Percentiles rank a stretch among this genome's conserved stretches.
phyloP scores from a whole-genome alignment of 2,797 vertebrate genomes.

The Rhabdomys pumilio region DNA sequence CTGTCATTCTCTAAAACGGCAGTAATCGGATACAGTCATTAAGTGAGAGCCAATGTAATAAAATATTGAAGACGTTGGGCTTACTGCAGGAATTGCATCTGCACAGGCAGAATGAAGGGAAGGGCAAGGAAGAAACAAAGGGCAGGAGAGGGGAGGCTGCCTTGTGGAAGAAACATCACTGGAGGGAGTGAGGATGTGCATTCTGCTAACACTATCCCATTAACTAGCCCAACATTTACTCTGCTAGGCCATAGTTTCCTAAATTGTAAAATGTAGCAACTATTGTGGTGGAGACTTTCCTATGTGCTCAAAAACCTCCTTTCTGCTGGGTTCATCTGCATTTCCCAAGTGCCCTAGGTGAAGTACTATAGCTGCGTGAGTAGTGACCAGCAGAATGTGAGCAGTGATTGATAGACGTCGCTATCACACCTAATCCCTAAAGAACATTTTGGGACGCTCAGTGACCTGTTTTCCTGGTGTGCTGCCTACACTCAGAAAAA shows the following conservation, averaged over 20 bases:
- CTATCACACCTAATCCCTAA: background rate
- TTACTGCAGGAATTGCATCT: slow-evolving; percentile 56
- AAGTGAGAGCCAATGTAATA: slow-evolving; percentile 48
- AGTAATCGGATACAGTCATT: slow-evolving; percentile 67
- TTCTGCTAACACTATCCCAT: slow-evolving; percentile 7
- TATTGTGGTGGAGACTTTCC: background rate
- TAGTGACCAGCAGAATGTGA: background rate
- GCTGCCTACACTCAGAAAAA: slow-evolving; percentile 17
- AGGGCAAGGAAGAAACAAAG: background rate
- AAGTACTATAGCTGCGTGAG: background rate
- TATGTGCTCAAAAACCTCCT: slow-evolving; percentile 21
- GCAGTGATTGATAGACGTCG: background rate
- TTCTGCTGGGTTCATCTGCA: background rate
- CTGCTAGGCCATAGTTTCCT: slow-evolving; percentile 3
- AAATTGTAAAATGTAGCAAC: background rate
- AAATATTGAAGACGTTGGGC: slow-evolving; percentile 61
- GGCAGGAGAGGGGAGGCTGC: background rate
- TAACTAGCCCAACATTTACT: slow-evolving; percentile 26
- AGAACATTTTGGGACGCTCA: background rate
- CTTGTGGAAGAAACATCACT: background rate
- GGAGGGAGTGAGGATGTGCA: background rate
- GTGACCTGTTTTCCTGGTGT: background rate
- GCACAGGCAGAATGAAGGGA: background rate
- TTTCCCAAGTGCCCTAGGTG: background rate
- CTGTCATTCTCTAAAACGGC: slow-evolving; percentile 68